phyloP scores from a whole-genome alignment of 2,888 invertebrate genomes.

The Oscheius myriophilus region DNA sequence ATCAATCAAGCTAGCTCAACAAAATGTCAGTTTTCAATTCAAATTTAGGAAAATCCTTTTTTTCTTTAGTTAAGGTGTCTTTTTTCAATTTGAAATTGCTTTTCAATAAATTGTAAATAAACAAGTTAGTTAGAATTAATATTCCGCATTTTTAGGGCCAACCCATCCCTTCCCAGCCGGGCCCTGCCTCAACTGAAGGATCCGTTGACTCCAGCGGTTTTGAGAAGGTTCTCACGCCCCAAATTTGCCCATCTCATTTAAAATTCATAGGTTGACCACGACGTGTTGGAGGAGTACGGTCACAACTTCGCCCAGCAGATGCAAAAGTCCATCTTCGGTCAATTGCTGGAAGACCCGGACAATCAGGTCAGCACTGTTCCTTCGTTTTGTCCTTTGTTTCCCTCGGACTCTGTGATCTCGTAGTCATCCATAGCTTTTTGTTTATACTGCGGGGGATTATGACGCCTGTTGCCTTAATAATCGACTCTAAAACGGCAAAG shows the following conservation, averaged over 20 bases:
- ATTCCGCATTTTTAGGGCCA: constrained; percentile 13
- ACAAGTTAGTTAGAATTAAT: too few relatives aligned
- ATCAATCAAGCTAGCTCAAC: too few relatives aligned
- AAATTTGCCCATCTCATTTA: too few relatives aligned
- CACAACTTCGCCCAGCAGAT: constrained; percentile 41
- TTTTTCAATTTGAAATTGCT: too few relatives aligned
- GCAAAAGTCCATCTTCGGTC: constrained; percentile 47
- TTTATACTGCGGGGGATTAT: constrained; percentile 30
- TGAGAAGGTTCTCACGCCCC: constrained; percentile 43
- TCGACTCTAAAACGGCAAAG: constrained; percentile 12
- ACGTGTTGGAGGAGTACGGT: constrained; percentile 34
- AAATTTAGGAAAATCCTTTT: too few relatives aligned
- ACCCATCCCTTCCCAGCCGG: constrained; percentile 6
- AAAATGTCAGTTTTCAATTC: too few relatives aligned
- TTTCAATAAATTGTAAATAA: too few relatives aligned
- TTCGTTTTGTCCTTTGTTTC: too few relatives aligned
- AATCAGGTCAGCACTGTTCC: constrained; percentile 32
- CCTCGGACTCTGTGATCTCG: too few relatives aligned
- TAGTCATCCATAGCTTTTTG: neutral
- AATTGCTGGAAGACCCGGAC: constrained; percentile 38
- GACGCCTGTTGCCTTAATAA: constrained; percentile 21
- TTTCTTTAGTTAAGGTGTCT: too few relatives aligned
- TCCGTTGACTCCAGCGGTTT: constrained; percentile 54
- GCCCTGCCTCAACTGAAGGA: constrained; percentile 41
- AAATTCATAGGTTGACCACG: constrained; percentile 29